Conservation (phyloP, 2,113 vertebrate species). For the Monopterus albus region DNA sequence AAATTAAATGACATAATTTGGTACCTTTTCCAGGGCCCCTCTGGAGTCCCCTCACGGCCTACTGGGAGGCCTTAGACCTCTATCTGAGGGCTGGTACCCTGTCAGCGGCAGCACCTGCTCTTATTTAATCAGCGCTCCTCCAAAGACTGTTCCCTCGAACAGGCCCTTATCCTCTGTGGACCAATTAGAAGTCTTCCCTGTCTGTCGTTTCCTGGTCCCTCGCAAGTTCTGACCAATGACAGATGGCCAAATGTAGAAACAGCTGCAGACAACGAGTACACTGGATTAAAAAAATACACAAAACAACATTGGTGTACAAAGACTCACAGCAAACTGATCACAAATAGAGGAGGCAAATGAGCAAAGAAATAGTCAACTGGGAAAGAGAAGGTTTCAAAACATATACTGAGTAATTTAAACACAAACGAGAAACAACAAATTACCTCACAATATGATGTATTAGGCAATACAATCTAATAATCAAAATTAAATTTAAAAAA, state of each 20-base stretch:
- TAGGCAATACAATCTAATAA: no score
- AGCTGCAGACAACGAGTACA: constrained; percentile 33
- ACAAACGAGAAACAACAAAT: no score
- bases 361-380: no score
- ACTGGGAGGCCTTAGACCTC: constrained; percentile 35
- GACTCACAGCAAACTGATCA: constrained; percentile 9
- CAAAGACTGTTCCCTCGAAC: constrained; percentile 49
- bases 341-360: background rate
- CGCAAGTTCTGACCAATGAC: constrained; percentile 72
- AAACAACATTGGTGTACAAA: background rate
- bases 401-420: no score
- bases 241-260: constrained; percentile 63
- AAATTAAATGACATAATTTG: constrained; percentile 47
- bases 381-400: background rate
- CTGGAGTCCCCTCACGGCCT: constrained; percentile 8
- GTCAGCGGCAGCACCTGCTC: constrained; percentile 60
- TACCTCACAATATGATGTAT: no score
- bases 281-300: background rate
- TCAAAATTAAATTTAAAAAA: no score
- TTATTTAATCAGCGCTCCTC: constrained; percentile 56
- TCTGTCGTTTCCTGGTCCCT: constrained; percentile 62
- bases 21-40: constrained; percentile 40
- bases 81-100: constrained; percentile 22
- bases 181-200: constrained; percentile 69
- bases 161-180: constrained; percentile 65